These are phyloP conservation scores for Ceriagrion tenellum DNA, from an alignment of 2,888 invertebrate species.

Conservation along the genomic window DNA sequence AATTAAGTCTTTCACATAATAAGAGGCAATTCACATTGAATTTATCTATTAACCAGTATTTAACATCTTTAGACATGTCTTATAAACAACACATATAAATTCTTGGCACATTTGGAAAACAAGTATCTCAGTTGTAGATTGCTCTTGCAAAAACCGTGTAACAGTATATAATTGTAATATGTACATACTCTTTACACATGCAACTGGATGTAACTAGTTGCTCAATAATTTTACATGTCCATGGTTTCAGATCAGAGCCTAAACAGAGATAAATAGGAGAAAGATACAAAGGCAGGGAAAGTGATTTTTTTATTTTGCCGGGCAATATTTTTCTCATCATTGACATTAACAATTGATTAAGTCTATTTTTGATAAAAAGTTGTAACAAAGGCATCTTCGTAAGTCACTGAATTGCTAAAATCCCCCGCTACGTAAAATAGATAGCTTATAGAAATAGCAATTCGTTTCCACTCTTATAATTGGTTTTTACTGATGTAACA, in stretches of 20 bases:
- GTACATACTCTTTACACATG: conserved; percentile 59
- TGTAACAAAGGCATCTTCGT: conserved; percentile 33
- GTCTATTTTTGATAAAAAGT: conserved; percentile 22
- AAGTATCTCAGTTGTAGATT: conserved; percentile 56
- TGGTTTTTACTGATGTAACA: conserved; percentile 8
- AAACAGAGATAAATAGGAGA: conserved; percentile 37
- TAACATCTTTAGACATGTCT: conserved; percentile 62
- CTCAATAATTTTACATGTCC: conserved; percentile 14
- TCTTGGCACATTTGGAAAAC: conserved; percentile 66
- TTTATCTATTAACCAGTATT: conserved; percentile 30
- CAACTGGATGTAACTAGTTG: conserved; percentile 35
- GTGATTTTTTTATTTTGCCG: conserved; percentile 23
- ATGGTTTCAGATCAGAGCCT: conserved; percentile 33
- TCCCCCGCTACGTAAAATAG: conserved; percentile 52
- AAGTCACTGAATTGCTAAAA: conserved; percentile 3
- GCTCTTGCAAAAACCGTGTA: conserved; percentile 63
- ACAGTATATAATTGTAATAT: conserved; percentile 53
- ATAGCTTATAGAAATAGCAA: conserved; percentile 45
- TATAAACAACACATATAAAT: conserved; percentile 66
- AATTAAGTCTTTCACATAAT: conserved; percentile 53
- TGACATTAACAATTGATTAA: conserved; percentile 39
- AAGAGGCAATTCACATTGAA: conserved; percentile 56
- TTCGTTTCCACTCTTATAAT: conserved; percentile 35
- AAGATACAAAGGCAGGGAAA: conserved; percentile 47
- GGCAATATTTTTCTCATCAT: not conserved